These are phyloP conservation scores for Phoxinus dragarum DNA, from an alignment of 2,797 vertebrate genomes.

Conservation along the genomic window DNA sequence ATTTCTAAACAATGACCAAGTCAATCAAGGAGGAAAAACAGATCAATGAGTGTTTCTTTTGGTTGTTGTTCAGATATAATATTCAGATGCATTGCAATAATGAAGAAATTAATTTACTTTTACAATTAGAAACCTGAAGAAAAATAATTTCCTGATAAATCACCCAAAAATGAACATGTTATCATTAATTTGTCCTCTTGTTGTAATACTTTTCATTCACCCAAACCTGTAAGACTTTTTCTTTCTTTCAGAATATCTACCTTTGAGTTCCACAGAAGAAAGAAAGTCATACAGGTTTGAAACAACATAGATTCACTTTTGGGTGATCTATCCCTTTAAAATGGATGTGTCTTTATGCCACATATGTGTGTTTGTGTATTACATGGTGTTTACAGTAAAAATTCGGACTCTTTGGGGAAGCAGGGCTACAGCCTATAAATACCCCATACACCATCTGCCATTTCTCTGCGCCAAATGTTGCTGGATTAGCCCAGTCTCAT, in stretches of 20 bases:
- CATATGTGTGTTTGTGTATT: conserved; percentile 23
- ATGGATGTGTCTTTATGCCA: neutral
- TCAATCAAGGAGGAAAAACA: neutral
- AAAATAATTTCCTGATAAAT: neutral
- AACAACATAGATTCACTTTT: neutral
- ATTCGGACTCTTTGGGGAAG: conserved; percentile 17
- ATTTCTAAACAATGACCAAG: neutral
- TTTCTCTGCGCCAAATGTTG: conserved; percentile 48
- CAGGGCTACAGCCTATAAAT: conserved; percentile 52
- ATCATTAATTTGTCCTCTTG: neutral
- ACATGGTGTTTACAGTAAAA: conserved; percentile 29
- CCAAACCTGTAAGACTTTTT: neutral
- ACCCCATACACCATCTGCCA: conserved; percentile 53
- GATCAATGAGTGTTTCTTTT: neutral
- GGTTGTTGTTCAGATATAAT: neutral
- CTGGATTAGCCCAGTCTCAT: conserved; percentile 44
- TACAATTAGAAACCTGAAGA: neutral
- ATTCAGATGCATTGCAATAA: neutral
- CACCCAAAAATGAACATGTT: neutral
- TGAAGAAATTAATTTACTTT: neutral
- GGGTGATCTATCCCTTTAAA: neutral
- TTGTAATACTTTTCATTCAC: too few relatives aligned
- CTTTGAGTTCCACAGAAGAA: neutral
- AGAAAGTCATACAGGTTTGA: neutral
- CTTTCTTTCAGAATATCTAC: neutral